A percentile compares a stretch with the other conserved stretches of the same genome.
Evolutionary conservation across 1,140 invertebrate genomes (phyloP).

Genomic region (Zaprionus africanus): DNA sequence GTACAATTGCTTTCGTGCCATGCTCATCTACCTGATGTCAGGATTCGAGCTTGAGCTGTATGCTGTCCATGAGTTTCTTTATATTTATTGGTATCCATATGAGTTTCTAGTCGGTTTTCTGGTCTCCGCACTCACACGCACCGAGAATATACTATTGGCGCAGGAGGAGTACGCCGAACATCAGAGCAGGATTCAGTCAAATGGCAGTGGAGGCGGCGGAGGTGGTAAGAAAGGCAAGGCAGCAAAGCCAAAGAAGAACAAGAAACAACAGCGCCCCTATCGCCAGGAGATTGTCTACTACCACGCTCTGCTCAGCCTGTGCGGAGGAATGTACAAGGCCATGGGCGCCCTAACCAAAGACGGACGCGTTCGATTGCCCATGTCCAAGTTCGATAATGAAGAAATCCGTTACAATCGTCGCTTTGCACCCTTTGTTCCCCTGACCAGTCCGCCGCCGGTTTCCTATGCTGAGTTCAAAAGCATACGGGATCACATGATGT

Average conservation of each 20-base stretch:
- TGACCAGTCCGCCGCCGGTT: conserved; percentile 95
- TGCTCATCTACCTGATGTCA: conserved; percentile 97
- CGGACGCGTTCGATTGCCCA: conserved; percentile 89
- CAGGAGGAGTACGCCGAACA: conserved; percentile 88
- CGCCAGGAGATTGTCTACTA: conserved; percentile 93
- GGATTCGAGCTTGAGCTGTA: conserved; percentile 98
- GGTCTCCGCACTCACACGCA: conserved; percentile 94
- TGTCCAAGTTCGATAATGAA: conserved; percentile 95
- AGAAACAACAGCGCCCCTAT: conserved; percentile 89
- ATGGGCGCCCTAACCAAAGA: conserved; percentile 86
- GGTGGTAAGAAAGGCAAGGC: conserved; percentile 87
- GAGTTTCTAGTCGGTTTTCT: conserved; percentile 98
- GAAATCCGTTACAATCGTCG: conserved; percentile 97
- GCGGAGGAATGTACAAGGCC: conserved; percentile 95
- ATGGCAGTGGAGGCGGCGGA: conserved; percentile 60
- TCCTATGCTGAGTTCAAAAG: conserved; percentile 93
- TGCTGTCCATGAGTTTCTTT: conserved; percentile 98
- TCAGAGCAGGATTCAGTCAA: conserved; percentile 83
- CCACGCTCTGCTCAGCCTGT: conserved; percentile 96
- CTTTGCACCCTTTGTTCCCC: conserved; percentile 93
- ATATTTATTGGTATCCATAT: conserved; percentile 98
- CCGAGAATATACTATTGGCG: conserved; percentile 92
- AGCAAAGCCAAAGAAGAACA: conserved; percentile 89
- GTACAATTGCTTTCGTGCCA: conserved; percentile 97
- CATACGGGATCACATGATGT: conserved; percentile 85